A percentile compares a stretch with the other conserved stretches of the same genome.
Evolutionary conservation across 2,113 vertebrate species (phyloP).

Genomic region (Halcyon senegalensis): DNA sequence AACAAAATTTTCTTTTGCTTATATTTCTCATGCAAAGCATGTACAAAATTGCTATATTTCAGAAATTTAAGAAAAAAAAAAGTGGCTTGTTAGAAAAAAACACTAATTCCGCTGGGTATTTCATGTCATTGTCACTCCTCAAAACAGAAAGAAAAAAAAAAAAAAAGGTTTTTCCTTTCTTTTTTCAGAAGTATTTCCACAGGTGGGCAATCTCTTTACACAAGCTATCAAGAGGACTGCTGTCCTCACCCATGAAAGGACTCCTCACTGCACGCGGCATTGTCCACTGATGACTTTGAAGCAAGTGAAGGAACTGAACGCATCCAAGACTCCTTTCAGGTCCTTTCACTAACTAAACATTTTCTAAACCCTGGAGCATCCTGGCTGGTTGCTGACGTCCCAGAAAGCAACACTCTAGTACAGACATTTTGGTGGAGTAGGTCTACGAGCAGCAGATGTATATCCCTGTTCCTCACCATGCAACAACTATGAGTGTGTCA

Average conservation of each 20-base stretch:
- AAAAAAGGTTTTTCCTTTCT: fast-evolving
- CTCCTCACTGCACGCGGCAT: neutral
- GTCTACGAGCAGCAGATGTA: neutral
- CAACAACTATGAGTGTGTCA: neutral
- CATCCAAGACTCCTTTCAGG: fast-evolving
- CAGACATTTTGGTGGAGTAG: neutral
- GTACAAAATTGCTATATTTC: fast-evolving
- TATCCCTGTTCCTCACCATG: fast-evolving
- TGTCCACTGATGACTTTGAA: neutral
- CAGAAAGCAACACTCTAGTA: fast-evolving
- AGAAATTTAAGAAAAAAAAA: neutral
- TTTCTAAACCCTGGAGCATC: fast-evolving
- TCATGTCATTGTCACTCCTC: fast-evolving
- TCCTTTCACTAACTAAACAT: neutral
- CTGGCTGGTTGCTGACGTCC: neutral
- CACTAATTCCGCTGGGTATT: neutral
- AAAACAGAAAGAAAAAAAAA: neutral
- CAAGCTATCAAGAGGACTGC: neutral
- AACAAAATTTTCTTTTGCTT: neutral
- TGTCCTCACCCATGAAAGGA: neutral
- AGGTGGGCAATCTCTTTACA: neutral
- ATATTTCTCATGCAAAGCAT: neutral
- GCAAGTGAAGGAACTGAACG: neutral
- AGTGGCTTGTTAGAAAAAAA: neutral
- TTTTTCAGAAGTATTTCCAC: neutral